These are phyloP conservation scores for Pristiophorus japonicus DNA, from an alignment of 2,113 vertebrate species.

Conservation along the genomic window DNA sequence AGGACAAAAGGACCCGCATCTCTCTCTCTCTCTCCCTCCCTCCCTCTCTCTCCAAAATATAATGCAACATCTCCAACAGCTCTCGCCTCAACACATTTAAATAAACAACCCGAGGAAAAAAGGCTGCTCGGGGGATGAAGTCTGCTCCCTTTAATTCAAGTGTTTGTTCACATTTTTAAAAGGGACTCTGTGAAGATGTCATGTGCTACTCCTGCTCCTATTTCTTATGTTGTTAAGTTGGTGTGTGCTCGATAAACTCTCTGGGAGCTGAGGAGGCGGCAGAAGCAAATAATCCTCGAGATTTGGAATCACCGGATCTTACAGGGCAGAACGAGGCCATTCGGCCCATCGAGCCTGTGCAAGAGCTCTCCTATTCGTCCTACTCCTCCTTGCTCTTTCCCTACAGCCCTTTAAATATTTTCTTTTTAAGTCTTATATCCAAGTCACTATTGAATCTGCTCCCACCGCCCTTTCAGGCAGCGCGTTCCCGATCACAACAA, in stretches of 20 bases:
- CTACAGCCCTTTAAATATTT: too few relatives aligned
- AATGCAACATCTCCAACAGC: neutral
- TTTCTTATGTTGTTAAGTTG: too few relatives aligned
- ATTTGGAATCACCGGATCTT: too few relatives aligned
- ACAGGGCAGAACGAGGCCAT: too few relatives aligned
- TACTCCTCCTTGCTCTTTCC: too few relatives aligned
- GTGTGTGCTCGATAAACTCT: neutral
- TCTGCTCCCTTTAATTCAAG: neutral
- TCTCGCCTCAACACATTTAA: neutral
- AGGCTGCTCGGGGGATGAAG: neutral
- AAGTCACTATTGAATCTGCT: too few relatives aligned
- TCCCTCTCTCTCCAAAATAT: neutral
- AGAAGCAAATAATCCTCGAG: neutral
- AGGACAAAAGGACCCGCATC: neutral
- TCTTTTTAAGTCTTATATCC: too few relatives aligned
- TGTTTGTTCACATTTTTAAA: neutral
- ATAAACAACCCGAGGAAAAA: neutral
- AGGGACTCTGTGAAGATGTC: neutral
- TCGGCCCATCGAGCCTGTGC: too few relatives aligned
- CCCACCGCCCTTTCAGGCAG: too few relatives aligned
- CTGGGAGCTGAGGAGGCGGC: neutral
- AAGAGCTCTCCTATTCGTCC: too few relatives aligned
- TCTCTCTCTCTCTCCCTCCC: neutral
- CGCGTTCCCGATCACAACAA: too few relatives aligned
- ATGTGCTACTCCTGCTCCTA: too few relatives aligned